phyloP scores from a whole-genome alignment of 1,140 invertebrate species.

The Drosophila ambigua region DNA sequence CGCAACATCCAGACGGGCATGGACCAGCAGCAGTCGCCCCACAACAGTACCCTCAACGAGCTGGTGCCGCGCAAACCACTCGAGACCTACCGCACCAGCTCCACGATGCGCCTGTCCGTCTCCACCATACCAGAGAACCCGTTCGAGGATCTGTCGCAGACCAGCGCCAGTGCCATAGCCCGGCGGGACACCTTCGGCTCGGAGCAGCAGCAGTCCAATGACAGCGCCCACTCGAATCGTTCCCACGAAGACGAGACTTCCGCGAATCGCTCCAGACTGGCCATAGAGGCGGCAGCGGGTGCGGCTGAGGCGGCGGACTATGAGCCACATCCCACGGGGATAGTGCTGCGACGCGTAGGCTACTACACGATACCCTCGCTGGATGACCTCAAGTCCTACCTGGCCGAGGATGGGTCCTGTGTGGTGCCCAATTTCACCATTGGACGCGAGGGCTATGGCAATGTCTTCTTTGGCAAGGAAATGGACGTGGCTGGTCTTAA shows the following conservation, averaged over 20 bases:
- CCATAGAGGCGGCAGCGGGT: constrained; percentile 43
- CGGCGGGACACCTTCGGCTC: constrained; percentile 56
- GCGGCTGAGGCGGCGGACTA: constrained; percentile 63
- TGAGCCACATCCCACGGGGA: constrained; percentile 86
- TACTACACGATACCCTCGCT: constrained; percentile 95
- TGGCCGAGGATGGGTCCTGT: constrained; percentile 90
- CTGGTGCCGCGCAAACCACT: constrained; percentile 74
- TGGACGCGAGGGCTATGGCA: constrained; percentile 95
- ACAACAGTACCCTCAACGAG: constrained; percentile 74
- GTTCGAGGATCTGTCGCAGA: constrained; percentile 64
- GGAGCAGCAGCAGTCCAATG: constrained; percentile 53
- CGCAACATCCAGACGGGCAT: constrained; percentile 69
- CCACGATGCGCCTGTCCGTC: constrained; percentile 55
- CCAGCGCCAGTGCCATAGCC: constrained; percentile 33
- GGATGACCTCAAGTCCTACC: constrained; percentile 88
- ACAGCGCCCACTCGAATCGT: constrained; percentile 55
- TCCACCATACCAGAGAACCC: constrained; percentile 74
- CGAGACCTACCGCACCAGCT: constrained; percentile 58
- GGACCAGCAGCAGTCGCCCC: constrained; percentile 47
- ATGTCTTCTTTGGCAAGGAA: constrained; percentile 93
- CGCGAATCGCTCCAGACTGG: constrained; percentile 33
- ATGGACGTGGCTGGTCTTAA: constrained; percentile 95
- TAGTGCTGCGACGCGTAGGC: constrained; percentile 88
- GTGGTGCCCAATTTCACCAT: constrained; percentile 95
- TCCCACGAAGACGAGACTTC: constrained; percentile 52